These are phyloP conservation scores for Melinaea marsaeus DNA, from an alignment of 2,888 invertebrate species.

Conservation along the genomic window DNA sequence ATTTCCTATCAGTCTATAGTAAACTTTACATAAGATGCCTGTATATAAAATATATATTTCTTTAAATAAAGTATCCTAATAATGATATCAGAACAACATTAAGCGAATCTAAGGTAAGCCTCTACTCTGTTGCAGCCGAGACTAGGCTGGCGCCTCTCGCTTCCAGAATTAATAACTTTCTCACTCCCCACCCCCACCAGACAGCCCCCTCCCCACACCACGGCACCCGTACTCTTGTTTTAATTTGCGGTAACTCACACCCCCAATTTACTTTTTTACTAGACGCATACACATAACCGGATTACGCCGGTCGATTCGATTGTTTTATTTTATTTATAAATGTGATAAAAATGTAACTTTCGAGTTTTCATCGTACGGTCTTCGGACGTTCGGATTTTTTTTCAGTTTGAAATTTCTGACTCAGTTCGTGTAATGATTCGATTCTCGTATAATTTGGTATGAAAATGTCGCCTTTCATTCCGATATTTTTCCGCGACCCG, in stretches of 20 bases:
- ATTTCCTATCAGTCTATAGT: neutral
- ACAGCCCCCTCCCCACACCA: constrained; percentile 43
- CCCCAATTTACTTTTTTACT: constrained; percentile 10
- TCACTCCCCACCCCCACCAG: constrained; percentile 49
- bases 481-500: constrained; percentile 49
- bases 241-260: constrained; percentile 37
- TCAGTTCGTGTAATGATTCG: constrained; percentile 76
- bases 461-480: constrained; percentile 63
- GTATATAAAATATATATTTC: constrained; percentile 6
- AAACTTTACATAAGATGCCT: neutral
- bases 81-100: constrained; percentile 69
- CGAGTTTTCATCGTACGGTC: constrained; percentile 50
- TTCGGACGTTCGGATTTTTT: constrained; percentile 49
- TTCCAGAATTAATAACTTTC: constrained; percentile 77
- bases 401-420: constrained; percentile 73
- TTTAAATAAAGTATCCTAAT: constrained; percentile 42
- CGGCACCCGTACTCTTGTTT: constrained; percentile 41
- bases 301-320: neutral
- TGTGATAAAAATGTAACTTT: constrained; percentile 17
- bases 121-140: constrained; percentile 67
- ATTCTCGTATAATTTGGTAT: constrained; percentile 69
- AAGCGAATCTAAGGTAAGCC: constrained; percentile 71
- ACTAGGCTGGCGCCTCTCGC: constrained; percentile 73
- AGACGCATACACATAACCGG: constrained; percentile 4
- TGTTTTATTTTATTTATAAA: neutral